Conservation (phyloP, 1,140 invertebrate genomes). For the Xylocopa sonorina region DNA sequence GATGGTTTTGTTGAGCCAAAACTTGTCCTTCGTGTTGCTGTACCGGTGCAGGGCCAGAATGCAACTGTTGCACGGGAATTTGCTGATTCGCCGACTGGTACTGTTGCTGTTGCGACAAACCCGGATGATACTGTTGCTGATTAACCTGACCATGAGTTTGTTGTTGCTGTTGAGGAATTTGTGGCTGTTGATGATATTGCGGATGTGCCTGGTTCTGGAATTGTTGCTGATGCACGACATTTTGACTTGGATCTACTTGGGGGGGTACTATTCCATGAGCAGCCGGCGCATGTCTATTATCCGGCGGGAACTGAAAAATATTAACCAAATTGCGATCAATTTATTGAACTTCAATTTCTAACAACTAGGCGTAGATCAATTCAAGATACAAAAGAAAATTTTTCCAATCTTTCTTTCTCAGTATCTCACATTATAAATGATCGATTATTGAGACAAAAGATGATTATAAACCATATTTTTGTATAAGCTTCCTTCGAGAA, state of each 20-base stretch:
- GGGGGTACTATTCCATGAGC: not conserved
- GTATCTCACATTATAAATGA: not conserved
- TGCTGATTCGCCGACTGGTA: conserved; percentile 50
- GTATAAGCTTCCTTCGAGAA: not conserved
- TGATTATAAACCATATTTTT: not conserved
- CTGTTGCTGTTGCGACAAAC: conserved; percentile 24
- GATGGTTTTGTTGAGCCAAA: not conserved
- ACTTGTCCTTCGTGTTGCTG: conserved; percentile 54
- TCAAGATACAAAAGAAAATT: not conserved
- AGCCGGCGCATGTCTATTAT: conserved; percentile 18
- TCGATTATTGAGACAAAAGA: no score
- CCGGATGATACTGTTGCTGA: conserved; percentile 53
- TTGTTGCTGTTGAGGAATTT: conserved; percentile 53
- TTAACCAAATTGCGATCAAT: not conserved
- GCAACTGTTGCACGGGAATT: conserved; percentile 35
- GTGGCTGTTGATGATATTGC: conserved; percentile 46
- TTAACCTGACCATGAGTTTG: conserved; percentile 50
- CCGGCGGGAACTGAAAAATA: conserved; percentile 51
- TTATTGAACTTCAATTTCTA: not conserved
- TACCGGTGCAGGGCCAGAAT: not conserved
- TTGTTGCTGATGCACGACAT: conserved; percentile 49
- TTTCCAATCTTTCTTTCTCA: not conserved
- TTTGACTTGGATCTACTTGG: conserved; percentile 50
- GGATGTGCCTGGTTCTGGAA: conserved; percentile 54
- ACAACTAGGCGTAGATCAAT: no score